Evolutionary conservation across 2,888 invertebrate species (phyloP), one percentile per base, ranked within the genome.

Genomic region (Adela reaumurella): DNA sequence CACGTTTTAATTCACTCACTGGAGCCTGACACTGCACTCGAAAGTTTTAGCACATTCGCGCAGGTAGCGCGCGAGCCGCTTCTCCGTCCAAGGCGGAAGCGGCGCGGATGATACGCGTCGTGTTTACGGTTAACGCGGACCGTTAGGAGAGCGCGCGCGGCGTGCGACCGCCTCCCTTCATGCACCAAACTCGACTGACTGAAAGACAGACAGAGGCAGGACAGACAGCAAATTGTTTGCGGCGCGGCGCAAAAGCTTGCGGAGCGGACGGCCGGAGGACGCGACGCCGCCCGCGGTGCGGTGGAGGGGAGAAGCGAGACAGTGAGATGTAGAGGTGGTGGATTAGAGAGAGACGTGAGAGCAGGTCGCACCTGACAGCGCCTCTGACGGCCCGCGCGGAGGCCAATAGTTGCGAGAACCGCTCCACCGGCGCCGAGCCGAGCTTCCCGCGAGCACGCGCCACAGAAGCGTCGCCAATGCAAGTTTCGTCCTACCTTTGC

Each of bases 61-160:
- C 74, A 73, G 73, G 65, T 72, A 58, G 57, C 59, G 59, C 58
- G 57, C 63, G 63, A 60, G 60, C 55, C 58, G 59, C 45, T 60
- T 59, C 68, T 67, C 63, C 68, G 68, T 68, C 70, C 70, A 67
- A 60, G 61, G 67, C 65, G 67, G 67, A 66, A 70, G 68, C 68
- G 71, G 70, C 73, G 64, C 62, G 60, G 68, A 65, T 68, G 67
- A 62, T 71, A 35, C 14, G 68, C 72, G 72, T 72, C 72, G 74
- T 78, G 77, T 76, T 76, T 76, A 74, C 70, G 68, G 69, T 76
- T 74, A 68, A 66, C 70, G 74, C 73, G 72, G 19, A 65, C 64
- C 67, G 62, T 65, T 67, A 29, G 24, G 11, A 14, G 35, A 35
- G 14, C 35, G 54, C 52, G 56, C 58, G 57, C 54, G 56, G 59